phyloP scores from a whole-genome alignment of 2,113 vertebrate species.

The Microtus oregoni region DNA sequence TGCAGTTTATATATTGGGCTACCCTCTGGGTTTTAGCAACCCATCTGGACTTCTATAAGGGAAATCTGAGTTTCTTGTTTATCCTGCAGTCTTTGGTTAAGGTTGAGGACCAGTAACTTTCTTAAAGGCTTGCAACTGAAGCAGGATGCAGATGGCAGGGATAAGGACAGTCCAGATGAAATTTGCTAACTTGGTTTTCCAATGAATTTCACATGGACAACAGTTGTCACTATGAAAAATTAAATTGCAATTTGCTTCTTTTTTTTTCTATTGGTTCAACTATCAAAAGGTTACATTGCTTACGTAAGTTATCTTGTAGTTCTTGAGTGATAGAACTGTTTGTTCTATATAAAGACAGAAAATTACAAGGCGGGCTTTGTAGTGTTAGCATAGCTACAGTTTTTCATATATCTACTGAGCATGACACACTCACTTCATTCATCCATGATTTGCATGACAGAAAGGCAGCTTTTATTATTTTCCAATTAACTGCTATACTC shows the following conservation, averaged over 20 bases:
- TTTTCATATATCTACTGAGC: not conserved
- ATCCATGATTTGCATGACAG: not conserved
- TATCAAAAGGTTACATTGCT: not conserved
- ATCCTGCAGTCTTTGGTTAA: constrained; percentile 60
- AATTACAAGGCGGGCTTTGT: not conserved
- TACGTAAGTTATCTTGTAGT: constrained; percentile 54
- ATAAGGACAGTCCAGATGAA: constrained; percentile 47
- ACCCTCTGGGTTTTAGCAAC: not conserved
- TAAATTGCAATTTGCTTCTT: constrained; percentile 14
- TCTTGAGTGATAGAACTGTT: not conserved
- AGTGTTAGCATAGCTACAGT: not conserved
- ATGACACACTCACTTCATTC: not conserved
- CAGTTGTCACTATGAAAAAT: constrained; percentile 20
- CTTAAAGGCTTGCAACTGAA: constrained; percentile 69
- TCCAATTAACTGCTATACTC: not conserved
- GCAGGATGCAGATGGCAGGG: constrained; percentile 76
- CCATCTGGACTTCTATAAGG: not conserved
- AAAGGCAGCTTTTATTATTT: constrained; percentile 38
- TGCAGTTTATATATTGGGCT: not conserved
- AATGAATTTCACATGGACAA: constrained; percentile 46
- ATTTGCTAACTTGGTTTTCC: constrained; percentile 13
- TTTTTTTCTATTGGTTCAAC: constrained; percentile 33
- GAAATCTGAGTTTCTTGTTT: not conserved
- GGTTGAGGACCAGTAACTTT: constrained; percentile 15
- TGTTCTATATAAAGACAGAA: not conserved